A percentile compares a stretch with the other conserved stretches of the same genome.
phyloP scores from a whole-genome alignment of 2,797 vertebrate species.

The Chiloscyllium punctatum region DNA sequence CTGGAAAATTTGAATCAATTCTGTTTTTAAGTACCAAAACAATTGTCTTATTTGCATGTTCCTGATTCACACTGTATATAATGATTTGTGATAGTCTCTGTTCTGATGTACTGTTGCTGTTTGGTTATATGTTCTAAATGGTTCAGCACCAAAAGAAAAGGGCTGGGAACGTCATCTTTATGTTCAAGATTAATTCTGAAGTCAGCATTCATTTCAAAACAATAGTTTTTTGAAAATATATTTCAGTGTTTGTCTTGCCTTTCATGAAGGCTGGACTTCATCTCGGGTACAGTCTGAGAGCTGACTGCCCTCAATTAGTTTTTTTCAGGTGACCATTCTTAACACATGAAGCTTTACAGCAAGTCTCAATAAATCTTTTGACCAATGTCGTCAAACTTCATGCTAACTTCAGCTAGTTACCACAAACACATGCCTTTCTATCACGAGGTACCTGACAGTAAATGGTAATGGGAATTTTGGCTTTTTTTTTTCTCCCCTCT shows the following conservation, averaged over 20 bases:
- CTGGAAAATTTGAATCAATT: conserved; percentile 8
- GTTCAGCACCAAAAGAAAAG: background rate
- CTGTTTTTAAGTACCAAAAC: conserved; percentile 11
- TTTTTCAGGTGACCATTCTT: background rate
- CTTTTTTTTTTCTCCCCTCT: background rate
- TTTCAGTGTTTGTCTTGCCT: background rate
- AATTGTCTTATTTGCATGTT: conserved; percentile 23
- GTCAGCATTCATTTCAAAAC: background rate
- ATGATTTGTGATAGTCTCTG: background rate
- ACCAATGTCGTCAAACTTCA: background rate
- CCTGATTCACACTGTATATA: conserved; percentile 28
- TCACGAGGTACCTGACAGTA: background rate
- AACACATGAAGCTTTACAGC: background rate
- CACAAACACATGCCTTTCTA: background rate
- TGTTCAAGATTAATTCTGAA: background rate
- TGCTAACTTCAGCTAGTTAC: background rate
- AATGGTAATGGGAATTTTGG: background rate
- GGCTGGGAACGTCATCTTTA: background rate
- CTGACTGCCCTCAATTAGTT: background rate
- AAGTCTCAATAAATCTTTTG: too few species aligned
- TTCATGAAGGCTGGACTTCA: background rate
- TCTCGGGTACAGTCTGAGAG: background rate
- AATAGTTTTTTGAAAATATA: background rate
- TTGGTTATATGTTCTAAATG: conserved; percentile 6
- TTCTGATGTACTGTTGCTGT: conserved; percentile 2